Evolutionary conservation across 2,113 vertebrate species (phyloP), one percentile per base, ranked within the genome.

Genomic region (Egretta garzetta): DNA sequence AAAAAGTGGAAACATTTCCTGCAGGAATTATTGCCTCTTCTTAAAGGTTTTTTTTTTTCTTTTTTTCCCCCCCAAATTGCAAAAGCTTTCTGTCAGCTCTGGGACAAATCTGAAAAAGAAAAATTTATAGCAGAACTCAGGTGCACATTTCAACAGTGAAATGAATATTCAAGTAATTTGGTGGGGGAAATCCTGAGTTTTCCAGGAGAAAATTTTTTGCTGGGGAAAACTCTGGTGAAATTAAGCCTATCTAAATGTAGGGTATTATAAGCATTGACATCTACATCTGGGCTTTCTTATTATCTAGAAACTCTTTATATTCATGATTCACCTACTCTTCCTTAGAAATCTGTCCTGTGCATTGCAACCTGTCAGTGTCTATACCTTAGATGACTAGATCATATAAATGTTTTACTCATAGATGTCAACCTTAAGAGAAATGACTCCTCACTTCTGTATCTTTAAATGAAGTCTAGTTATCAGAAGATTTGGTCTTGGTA

Each of bases 11-110:
- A 77, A 27, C 5, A 35, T 66, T 86, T 97, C 35, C 53, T 73
- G 23, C 7, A 86, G 49, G n/a, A 95, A 59, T 73, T 80, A 64
- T 56, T 88, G 6, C 4, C 2, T 58, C 20, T 52, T 67, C 33
- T 73, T 50, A 56, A 6, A 37, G 11, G 23, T n/a, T 1, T 16
- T 58, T 33, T 28, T 4, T 28, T 33, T 19, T 55, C 24, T 35
- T 9, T 17, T 7, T 2, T 19, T n/a, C n/a, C n/a, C 6, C 4
- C 5, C 5, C 5, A 37, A 24, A 28, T 37, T 63, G 20, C 4
- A 45, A 45, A 82, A 47, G 3, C 8, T 72, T 90, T 49, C 18
- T 12, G 3, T 6, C 10, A 64, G 10, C 10, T 88, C 28, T 88
- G 14, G 4, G 15, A 90, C 24, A 82, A 80, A 88, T 4, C 4